Evolutionary conservation across 2,113 vertebrate species (phyloP).

Genomic region (Anguilla rostrata): DNA sequence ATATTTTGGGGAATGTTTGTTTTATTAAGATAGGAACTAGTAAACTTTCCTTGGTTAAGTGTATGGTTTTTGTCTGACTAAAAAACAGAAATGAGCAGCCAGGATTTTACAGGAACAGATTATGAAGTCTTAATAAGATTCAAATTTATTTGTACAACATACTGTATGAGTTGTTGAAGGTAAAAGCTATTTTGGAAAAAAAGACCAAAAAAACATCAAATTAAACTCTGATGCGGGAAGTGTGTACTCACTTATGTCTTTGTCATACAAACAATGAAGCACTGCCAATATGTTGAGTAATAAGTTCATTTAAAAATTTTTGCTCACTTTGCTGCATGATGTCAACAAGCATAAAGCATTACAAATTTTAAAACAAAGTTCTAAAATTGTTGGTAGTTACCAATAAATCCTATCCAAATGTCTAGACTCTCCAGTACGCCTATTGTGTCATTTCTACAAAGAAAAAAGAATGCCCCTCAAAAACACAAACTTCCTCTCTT

Average conservation of each 20-base stretch:
- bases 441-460: conserved; percentile 14
- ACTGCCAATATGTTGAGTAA: not conserved
- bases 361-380: not conserved
- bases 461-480: conserved; percentile 13
- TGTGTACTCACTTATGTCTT: not conserved
- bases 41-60: no score
- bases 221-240: not conserved
- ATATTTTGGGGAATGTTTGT: no score
- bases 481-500: conserved; percentile 26
- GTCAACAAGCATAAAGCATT: conserved; percentile 14
- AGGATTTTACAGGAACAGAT: no score
- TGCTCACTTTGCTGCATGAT: conserved; percentile 10
- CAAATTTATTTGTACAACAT: no score
- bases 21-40: no score
- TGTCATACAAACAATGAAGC: not conserved
- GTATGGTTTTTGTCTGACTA: no score
- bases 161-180: no score
- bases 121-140: not conserved
- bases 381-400: not conserved
- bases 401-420: conserved; percentile 28
- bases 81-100: no score
- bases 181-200: no score
- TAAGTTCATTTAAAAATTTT: not conserved
- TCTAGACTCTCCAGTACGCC: not conserved
- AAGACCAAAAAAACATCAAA: not conserved